Percentiles rank a stretch among this genome's conserved stretches.
Evolutionary conservation across 2,797 vertebrate genomes (phyloP).

Genomic region (Sebastes kiyomatsui): DNA sequence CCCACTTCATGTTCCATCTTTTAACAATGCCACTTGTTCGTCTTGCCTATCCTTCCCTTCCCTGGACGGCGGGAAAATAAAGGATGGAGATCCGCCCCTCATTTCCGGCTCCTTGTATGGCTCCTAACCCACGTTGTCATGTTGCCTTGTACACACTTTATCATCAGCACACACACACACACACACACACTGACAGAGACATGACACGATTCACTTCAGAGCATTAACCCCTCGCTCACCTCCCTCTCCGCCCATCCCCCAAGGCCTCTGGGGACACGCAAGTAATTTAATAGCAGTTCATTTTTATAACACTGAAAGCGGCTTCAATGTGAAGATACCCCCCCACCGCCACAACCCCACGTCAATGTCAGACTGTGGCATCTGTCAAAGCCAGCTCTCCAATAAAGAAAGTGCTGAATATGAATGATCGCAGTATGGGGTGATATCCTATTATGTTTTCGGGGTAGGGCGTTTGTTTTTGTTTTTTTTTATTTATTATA

Average conservation of each 20-base stretch:
- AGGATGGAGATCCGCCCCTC: constrained; percentile 35
- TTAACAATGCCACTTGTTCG: constrained; percentile 54
- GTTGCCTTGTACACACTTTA: constrained; percentile 56
- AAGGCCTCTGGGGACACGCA: constrained; percentile 47
- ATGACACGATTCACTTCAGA: constrained; percentile 38
- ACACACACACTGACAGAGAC: constrained; percentile 32
- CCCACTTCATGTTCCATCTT: constrained; percentile 59
- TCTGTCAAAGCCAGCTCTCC: constrained; percentile 57
- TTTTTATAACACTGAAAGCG: constrained; percentile 55
- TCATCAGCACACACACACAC: constrained; percentile 42
- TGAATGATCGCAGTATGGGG: constrained; percentile 61
- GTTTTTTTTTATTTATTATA: constrained; percentile 54
- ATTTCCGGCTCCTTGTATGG: constrained; percentile 43
- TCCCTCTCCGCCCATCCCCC: background rate
- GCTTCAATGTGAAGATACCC: constrained; percentile 21
- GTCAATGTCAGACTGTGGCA: constrained; percentile 54
- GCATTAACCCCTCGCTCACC: constrained; percentile 55
- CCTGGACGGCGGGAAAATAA: constrained; percentile 30
- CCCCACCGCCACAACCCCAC: background rate
- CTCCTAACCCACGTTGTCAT: constrained; percentile 55
- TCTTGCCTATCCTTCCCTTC: constrained; percentile 14
- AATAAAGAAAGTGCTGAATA: constrained; percentile 74
- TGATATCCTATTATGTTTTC: constrained; percentile 78
- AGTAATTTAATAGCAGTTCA: constrained; percentile 68
- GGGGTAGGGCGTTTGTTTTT: constrained; percentile 56